phyloP scores from a whole-genome alignment of 2,113 vertebrate species.

The Bufo bufo region DNA sequence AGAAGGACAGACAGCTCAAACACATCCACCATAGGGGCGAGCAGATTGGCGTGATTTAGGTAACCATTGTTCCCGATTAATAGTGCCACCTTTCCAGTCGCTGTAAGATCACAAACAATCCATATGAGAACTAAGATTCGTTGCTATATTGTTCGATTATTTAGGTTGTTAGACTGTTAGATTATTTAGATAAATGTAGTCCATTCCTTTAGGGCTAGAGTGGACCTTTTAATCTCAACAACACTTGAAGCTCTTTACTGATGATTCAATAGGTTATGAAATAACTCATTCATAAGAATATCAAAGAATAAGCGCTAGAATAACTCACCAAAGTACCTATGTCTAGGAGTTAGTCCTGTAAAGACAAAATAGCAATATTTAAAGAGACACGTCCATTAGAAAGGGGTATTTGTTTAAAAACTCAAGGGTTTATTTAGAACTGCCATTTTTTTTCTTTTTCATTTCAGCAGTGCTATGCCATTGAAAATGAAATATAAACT shows the following conservation, averaged over 20 bases:
- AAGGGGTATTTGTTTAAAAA: too few relatives aligned
- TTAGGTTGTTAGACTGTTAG: neutral
- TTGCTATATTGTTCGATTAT: neutral
- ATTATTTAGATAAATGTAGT: neutral
- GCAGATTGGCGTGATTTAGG: constrained; percentile 75
- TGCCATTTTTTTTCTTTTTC: too few relatives aligned
- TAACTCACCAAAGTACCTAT: constrained; percentile 67
- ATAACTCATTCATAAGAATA: neutral
- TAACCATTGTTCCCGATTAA: constrained; percentile 86
- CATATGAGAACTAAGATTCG: neutral
- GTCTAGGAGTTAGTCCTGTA: constrained; percentile 38
- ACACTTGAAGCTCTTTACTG: neutral
- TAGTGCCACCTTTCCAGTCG: constrained; percentile 84
- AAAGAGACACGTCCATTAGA: too few relatives aligned
- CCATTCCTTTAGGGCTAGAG: neutral
- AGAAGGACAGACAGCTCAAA: constrained; percentile 80
- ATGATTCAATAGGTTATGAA: neutral
- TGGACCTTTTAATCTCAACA: neutral
- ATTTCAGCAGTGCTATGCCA: too few relatives aligned
- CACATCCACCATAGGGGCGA: constrained; percentile 83
- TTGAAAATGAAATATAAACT: too few relatives aligned
- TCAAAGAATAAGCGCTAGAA: neutral
- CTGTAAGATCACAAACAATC: constrained; percentile 63
- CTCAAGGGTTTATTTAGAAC: too few relatives aligned
- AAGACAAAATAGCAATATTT: constrained; percentile 21